Evolutionary conservation across 2,797 vertebrate species (phyloP), one percentile per base, ranked within the genome.

Genomic region (Eulemur rubriventer): DNA sequence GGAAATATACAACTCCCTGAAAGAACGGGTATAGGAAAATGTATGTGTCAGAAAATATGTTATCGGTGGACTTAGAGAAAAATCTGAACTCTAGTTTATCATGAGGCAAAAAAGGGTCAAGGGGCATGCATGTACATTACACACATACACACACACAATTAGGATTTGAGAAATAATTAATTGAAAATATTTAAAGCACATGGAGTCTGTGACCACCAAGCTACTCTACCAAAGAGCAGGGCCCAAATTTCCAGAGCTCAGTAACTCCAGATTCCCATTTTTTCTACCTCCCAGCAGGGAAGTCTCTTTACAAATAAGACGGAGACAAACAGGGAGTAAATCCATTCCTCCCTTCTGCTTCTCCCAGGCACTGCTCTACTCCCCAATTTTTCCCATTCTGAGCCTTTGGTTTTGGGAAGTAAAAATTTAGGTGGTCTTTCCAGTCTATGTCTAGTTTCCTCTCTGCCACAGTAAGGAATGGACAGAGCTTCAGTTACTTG

Each of bases 1-100:
- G 65, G 61, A 96, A 96, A 97, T 95, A 97, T 83, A 87, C 55
- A 91, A 80, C 79, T 46, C 22, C 41, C 52, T 94, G 69, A 76
- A 91, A 97, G 69, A 83, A 8, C 12, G 43, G 35, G 28, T 73
- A 78, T 4, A 76, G n/a, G 43, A 95, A 96, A 97, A 94, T 50
- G 30, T 30, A 69, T 0, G 3, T 92, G 50, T 72, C 65, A 73
- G 24, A 28, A 72, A 96, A 67, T 78, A 52, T 46, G 24, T 73
- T 80, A 41, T 26, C 59, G 57, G 20, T 50, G 26, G 0, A 14
- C 7, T 41, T 79, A 26, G 41, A 72, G n/a, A 41, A 92, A 96
- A 97, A 91, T 41, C 67, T 63, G 59, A 95, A 81, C 24, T 8
- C 46, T 38, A 75, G 78, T 88, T 93, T 92, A 72, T 95, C 35